Evolutionary conservation across 2,113 vertebrate genomes (phyloP), one percentile per base, ranked within the genome.

Genomic region (Pachyramphus minor): DNA sequence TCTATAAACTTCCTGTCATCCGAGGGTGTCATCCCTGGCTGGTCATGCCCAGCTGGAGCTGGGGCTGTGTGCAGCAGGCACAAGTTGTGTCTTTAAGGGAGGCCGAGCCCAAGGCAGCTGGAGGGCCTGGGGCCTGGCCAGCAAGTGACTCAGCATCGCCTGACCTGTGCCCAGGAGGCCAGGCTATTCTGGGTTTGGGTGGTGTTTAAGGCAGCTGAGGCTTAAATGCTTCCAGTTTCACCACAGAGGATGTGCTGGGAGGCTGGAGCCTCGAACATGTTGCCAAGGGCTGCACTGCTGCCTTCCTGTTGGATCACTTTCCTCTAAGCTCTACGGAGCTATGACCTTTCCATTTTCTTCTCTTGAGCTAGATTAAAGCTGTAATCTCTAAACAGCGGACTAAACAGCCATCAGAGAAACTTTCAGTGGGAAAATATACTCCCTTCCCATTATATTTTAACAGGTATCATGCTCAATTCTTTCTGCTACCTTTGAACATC

Each of bases 131-230:
- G 93, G 14, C 21, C 44, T 2, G 33, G 94, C 96, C 96, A 93
- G 93, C 88, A 5, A 82, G 94, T 96, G 94, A 96, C 86, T 96
- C 94, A 96, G 94, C 96, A 88, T 56, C 93, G 88, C 93, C 96
- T 95, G 96, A 93, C 93, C 93, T 33, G 68, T 45, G 81, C 84
- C 91, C 72, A 8, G 71, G 37, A 88, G 83, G 3, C 76, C 52
- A 6, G 82, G 56, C 93, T 96, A 93, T 96, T 96, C 89, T 92
- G 37, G 93, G 85, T 27, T 28, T 7, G 18, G 71, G 66, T 5
- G 45, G 81, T 79, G 86, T 72, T 88, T 30, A 24, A 59, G 82
- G 74, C 96, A 47, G 88, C 71, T 68, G 27, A 39, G 60, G 47
- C 30, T 68, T 42, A 39, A 84, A 90, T 6, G 6, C 52, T 82